Base-by-base conservation (phyloP, 1,140 invertebrate species). In the Cydia fagiglandana region DNA sequence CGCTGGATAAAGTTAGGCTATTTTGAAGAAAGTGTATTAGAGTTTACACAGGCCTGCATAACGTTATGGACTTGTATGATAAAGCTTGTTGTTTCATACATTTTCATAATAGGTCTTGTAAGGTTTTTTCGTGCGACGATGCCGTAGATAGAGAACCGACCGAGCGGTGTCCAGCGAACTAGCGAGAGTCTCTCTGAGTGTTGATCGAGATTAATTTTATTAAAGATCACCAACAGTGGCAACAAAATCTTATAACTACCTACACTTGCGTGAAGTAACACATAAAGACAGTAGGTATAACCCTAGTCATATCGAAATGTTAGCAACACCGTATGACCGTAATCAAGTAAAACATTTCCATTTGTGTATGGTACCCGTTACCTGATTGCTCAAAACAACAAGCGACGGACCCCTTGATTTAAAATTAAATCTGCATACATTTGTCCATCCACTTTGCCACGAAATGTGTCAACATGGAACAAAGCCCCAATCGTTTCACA, bases 401-500 rank as follows among this genome's bases (percentile, higher is more conserved):
- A 15, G 12, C 50, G n/a, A 17, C 50, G 50, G n/a, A 17, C 50
- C n/a, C n/a, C 50, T 53, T 20, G 56, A 24, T 61, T 61, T 61
- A 61, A 61, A 24, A 61, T 61, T 20, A 61, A 61, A 61, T 61
- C 56, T 61, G 20, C 56, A 61, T 61, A 61, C 56, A 61, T 61
- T 61, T n/a, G 45, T 17, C 53, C 53, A 12, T 61, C 56, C 56
- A 24, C n/a, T 61, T 61, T 61, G 20, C 20, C 7, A 61, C 56
- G 20, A 10, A 61, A 20, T 24, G 56, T 70, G 66, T 38, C 66
- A 70, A 41, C 15, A 41, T 41, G 34, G 34, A 70, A 70, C 66
- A 70, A 70, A 38, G 66, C 66, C 13, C 56, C 56, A 61, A 61
- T 61, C 56, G 56, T 38, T 70, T 20, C 30, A 34, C 66, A 70